A percentile compares a stretch with the other conserved stretches of the same genome.
Conservation (phyloP, 2,113 vertebrate genomes). For the Strix uralensis region DNA sequence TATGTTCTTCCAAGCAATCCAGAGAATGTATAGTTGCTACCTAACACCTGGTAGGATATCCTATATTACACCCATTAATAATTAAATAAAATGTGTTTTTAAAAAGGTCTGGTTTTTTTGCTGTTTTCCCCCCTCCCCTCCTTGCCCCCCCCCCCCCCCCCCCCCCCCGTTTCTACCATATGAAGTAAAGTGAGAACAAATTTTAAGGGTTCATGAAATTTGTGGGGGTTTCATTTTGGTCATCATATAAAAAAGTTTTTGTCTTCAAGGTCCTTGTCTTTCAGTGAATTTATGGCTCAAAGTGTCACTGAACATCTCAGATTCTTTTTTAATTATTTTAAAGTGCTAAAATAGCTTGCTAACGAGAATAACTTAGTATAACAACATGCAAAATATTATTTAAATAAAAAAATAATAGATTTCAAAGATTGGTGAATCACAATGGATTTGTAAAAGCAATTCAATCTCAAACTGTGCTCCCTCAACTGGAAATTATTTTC, state of each 20-base stretch:
- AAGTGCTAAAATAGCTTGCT: neutral
- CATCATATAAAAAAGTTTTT: neutral
- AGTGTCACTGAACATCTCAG: neutral
- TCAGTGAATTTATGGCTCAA: neutral
- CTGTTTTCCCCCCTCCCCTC: accelerated
- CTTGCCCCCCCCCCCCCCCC: accelerated
- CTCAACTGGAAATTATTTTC: neutral
- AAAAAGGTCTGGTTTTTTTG: accelerated
- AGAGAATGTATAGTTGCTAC: accelerated
- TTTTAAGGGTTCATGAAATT: neutral
- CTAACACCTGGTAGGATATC: neutral
- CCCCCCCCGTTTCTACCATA: accelerated
- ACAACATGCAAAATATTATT: neutral
- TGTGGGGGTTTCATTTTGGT: neutral
- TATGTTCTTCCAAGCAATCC: neutral
- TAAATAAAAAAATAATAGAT: neutral
- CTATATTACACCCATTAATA: neutral
- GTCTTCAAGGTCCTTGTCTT: neutral
- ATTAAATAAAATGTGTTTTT: neutral
- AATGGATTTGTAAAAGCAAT: neutral
- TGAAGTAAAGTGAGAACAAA: neutral
- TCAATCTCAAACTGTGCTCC: neutral
- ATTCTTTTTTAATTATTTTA: neutral
- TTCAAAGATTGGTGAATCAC: neutral
- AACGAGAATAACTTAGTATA: neutral